phyloP scores from a whole-genome alignment of 2,113 vertebrate species.

The Paraplagusia blochii region DNA sequence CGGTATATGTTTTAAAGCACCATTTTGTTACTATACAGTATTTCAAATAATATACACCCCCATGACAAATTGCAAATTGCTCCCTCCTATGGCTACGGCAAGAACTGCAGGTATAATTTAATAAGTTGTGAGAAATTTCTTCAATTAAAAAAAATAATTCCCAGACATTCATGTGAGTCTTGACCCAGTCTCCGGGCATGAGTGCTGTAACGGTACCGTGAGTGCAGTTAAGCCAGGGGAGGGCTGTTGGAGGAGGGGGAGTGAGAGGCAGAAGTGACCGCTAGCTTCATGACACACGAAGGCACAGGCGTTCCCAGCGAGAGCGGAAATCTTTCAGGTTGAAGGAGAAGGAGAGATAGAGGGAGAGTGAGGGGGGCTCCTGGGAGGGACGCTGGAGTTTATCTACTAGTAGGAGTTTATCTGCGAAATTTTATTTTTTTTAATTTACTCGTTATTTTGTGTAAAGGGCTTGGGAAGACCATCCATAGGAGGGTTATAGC shows the following conservation, averaged over 20 bases:
- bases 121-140: too few relatives aligned
- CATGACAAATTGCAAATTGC: too few relatives aligned
- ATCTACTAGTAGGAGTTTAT: background rate
- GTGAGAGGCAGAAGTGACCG: constrained; percentile 59
- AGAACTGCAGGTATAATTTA: too few relatives aligned
- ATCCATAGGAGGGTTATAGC: constrained; percentile 52
- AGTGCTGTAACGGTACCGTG: constrained; percentile 1
- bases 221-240: background rate
- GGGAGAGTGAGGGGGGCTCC: constrained; percentile 33
- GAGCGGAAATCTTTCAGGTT: constrained; percentile 37
- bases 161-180: background rate
- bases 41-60: too few relatives aligned
- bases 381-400: constrained; percentile 19
- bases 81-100: too few relatives aligned
- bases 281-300: constrained; percentile 64
- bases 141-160: background rate
- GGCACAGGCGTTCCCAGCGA: constrained; percentile 26
- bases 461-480: constrained; percentile 27
- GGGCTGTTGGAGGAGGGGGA: constrained; percentile 1
- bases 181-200: background rate
- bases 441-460: constrained; percentile 14
- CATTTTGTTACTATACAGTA: too few relatives aligned
- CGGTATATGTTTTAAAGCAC: too few relatives aligned
- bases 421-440: background rate
- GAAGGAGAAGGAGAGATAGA: constrained; percentile 17